Base-by-base conservation (phyloP, 2,113 vertebrate species). In the Gopherus flavomarginatus region DNA sequence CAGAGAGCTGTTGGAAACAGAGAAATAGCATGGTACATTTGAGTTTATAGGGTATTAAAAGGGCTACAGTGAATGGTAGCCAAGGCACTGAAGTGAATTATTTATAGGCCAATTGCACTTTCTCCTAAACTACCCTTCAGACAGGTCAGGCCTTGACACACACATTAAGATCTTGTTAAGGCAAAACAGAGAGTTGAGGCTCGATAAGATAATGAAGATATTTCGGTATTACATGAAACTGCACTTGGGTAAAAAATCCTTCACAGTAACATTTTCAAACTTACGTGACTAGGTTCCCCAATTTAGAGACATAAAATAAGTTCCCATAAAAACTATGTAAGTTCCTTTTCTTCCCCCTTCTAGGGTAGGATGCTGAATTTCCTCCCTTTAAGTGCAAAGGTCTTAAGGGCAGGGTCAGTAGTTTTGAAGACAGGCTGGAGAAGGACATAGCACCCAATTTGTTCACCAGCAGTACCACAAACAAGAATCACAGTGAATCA, bases 11-110 rank as follows among this genome's bases (percentile, higher is more conserved):
- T 97, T 96, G 90, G 95, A 86, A 96, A 96, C 1, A 96, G 94
- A 96, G 96, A 94, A 98, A 97, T 92, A 97, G 96, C 95, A 97
- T 88, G 96, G 95, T 97, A 97, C 97, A 97, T 97, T 97, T 95
- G 96, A 97, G 97, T 98, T 98, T 97, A 97, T 97, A 92, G 96
- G 94, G 96, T 97, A 97, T 97, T 97, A 97, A 97, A 97, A 96
- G 95, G 96, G 86, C 91, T 96, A 80, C 89, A 91, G 90, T 53
- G 65, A 96, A 94, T 86, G 89, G 97, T 83, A 96, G 93, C 94
- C 87, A 77, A 89, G 91, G 96, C 90, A 92, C 83, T 12, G 1
- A 77, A 93, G 96, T 96, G 93, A 97, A 96, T 97, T 95, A 97
- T 98, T 96, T 96, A 96, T 91, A 80, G 82, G 49, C 53, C 93